These are phyloP conservation scores for Dolichotis patagonum DNA, from an alignment of 2,113 vertebrate species.

Conservation along the genomic window DNA sequence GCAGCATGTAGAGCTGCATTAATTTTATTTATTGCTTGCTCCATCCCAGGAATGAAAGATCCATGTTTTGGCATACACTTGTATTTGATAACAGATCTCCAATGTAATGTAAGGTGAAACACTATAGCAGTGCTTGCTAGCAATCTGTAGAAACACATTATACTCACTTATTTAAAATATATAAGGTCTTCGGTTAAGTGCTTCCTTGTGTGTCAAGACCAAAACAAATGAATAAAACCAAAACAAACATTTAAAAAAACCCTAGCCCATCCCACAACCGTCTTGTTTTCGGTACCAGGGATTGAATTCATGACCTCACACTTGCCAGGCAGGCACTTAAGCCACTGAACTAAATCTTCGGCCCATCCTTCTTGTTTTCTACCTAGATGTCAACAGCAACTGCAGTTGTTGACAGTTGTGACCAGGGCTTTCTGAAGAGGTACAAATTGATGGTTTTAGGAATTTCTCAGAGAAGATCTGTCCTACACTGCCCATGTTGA, in stretches of 20 bases:
- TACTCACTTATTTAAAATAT: constrained; percentile 4
- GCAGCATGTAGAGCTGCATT: not conserved
- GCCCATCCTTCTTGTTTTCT: no score
- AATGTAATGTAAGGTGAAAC: constrained; percentile 8
- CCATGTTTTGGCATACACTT: not conserved
- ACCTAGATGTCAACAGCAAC: not conserved
- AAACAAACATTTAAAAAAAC: not conserved
- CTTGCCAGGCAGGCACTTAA: no score
- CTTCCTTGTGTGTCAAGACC: not conserved
- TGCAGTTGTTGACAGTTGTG: not conserved
- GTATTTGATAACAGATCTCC: not conserved
- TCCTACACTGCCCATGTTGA: not conserved
- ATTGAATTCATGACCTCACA: no score
- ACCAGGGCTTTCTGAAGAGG: not conserved
- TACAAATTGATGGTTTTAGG: not conserved
- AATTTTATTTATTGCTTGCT: not conserved
- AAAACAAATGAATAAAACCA: constrained; percentile 27
- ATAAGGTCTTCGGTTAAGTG: not conserved
- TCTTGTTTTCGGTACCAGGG: no score
- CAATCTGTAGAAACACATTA: not conserved
- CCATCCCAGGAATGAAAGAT: not conserved
- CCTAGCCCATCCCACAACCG: not conserved
- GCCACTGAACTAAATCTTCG: no score
- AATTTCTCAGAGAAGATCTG: not conserved
- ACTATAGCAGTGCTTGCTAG: not conserved